Base-by-base conservation (phyloP, 2,888 invertebrate species). In the Embidobia sp. region DNA sequence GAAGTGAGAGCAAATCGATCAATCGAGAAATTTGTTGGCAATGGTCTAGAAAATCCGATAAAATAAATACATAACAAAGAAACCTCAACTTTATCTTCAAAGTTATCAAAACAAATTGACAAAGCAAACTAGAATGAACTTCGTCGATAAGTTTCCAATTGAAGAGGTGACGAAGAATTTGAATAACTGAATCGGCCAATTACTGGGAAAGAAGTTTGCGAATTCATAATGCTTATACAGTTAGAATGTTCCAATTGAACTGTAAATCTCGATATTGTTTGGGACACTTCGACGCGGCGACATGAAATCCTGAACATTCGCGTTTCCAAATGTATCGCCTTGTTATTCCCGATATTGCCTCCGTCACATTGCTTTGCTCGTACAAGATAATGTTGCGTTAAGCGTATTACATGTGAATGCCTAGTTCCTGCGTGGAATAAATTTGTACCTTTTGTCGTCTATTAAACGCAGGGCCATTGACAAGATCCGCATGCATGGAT, bases 381-480 rank as follows among this genome's bases (percentile, higher is more conserved):
- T 40, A 48, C 57, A 42, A 64, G 73, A 73, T 73, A 64, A 64
- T 64, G 64, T 66, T 73, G 64, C 57, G 57, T 64, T 64, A 64
- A 64, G 64, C 64, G 57, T 51, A 64, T 73, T 64, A 73, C 73
- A 66, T 57, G 27, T 15, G 57, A 53, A 72, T 46, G 46, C 53
- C 70, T 63, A 57, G 57, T 64, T 64, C 15, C 57, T 48, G 57
- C 51, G 64, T 73, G 27, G 64, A 64, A 73, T 73, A 64, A 73
- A 73, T 64, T 64, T 73, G 73, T 73, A 49, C 49, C 35, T 64
- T 73, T 73, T 57, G 66, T 66, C 59, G 49, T 66, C 72, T 73
- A 64, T 73, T 73, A 73, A 73, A 64, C 57, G 55, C 46, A 29
- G 33, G 10, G 26, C 29, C 19, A 37, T 31, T 29, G 37, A 53